Evolutionary conservation across 2,888 invertebrate species (phyloP).

Genomic region (Chloroclystis v-ata): DNA sequence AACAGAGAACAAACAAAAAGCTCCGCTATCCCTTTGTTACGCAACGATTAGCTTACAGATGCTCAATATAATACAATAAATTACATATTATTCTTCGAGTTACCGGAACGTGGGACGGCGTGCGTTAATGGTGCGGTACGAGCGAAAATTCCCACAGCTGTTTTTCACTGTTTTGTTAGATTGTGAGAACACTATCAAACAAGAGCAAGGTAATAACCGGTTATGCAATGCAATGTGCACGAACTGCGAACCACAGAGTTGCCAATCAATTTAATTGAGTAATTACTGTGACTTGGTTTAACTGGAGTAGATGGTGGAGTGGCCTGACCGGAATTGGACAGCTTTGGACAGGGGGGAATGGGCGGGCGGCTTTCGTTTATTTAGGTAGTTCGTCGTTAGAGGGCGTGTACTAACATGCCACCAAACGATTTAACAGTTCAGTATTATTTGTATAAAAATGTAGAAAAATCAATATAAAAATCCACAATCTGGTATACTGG

Average conservation of each 20-base stretch:
- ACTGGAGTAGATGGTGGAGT: slow-evolving; percentile 22
- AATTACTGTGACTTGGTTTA: slow-evolving; percentile 49
- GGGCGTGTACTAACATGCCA: slow-evolving; percentile 14
- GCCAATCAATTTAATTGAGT: slow-evolving; percentile 54
- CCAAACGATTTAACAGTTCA: too few relatives aligned
- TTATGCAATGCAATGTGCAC: slow-evolving; percentile 55
- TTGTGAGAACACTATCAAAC: slow-evolving; percentile 57
- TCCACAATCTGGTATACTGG: too few relatives aligned
- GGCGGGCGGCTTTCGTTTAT: slow-evolving; percentile 26
- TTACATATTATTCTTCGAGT: slow-evolving; percentile 21
- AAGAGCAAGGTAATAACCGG: slow-evolving; percentile 59
- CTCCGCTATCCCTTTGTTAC: slow-evolving; percentile 9
- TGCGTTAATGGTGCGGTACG: slow-evolving; percentile 24
- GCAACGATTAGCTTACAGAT: slow-evolving; percentile 15
- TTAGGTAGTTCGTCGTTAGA: slow-evolving; percentile 22
- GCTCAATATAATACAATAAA: slow-evolving; percentile 18
- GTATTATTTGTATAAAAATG: too few relatives aligned
- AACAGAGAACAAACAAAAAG: neutral
- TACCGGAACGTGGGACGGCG: slow-evolving; percentile 24
- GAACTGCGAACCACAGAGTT: slow-evolving; percentile 41
- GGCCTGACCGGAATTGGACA: slow-evolving; percentile 34
- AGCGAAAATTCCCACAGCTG: slow-evolving; percentile 54
- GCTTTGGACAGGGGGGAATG: slow-evolving; percentile 35
- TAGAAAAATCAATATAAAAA: too few relatives aligned
- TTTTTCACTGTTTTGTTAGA: slow-evolving; percentile 57